Evolutionary conservation across 2,797 vertebrate species (phyloP).

Genomic region (Kryptopterus vitreolus): DNA sequence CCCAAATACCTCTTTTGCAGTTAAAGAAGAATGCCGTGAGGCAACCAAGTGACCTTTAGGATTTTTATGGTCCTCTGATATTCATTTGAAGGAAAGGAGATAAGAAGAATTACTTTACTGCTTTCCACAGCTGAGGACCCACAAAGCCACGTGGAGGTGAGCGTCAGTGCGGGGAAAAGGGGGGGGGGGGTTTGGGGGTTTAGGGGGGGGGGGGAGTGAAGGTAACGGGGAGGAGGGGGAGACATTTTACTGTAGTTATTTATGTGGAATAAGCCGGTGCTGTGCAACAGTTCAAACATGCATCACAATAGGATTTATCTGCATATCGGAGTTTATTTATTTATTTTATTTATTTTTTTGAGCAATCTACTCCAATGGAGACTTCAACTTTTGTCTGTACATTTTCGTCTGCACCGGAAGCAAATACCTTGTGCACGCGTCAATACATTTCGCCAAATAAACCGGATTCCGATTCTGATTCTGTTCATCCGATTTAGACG

Average conservation of each 20-base stretch:
- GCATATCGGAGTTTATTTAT: too few relatives aligned
- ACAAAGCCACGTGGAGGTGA: slow-evolving; percentile 9
- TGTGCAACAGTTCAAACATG: neutral
- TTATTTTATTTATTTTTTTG: neutral
- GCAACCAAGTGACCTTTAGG: slow-evolving; percentile 45
- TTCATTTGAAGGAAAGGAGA: slow-evolving; percentile 51
- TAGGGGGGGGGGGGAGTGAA: neutral
- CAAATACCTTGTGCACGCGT: too few relatives aligned
- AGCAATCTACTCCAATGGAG: neutral
- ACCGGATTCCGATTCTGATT: too few relatives aligned
- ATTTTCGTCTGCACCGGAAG: too few relatives aligned
- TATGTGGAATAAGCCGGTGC: neutral
- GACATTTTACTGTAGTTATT: slow-evolving; percentile 3
- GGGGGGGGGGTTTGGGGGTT: too few relatives aligned
- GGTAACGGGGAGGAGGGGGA: slow-evolving; percentile 29
- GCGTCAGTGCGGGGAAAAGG: neutral
- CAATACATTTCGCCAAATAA: too few relatives aligned
- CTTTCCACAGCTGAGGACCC: slow-evolving; percentile 48
- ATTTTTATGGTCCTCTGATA: slow-evolving; percentile 51
- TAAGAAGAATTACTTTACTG: slow-evolving; percentile 52
- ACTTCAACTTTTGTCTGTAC: too few relatives aligned
- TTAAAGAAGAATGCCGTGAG: slow-evolving; percentile 49
- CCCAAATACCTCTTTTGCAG: neutral
- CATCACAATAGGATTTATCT: neutral
- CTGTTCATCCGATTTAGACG: too few relatives aligned